Conservation (phyloP, 2,797 vertebrate genomes). For the Acrocephalus scirpaceus region DNA sequence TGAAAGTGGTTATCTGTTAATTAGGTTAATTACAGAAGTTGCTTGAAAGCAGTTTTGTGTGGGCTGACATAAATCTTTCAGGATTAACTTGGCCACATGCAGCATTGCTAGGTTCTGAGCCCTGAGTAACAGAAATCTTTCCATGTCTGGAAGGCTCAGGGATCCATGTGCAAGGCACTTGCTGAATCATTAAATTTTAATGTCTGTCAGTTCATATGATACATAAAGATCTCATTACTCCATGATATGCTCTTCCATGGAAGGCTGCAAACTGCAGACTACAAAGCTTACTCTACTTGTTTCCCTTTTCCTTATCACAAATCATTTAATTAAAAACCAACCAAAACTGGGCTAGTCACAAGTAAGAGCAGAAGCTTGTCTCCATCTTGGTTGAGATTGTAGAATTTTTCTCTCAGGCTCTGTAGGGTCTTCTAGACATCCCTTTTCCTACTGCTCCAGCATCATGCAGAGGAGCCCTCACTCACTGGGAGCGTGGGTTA, state of each 20-base stretch:
- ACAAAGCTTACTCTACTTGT: background rate
- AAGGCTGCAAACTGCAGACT: background rate
- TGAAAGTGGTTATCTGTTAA: background rate
- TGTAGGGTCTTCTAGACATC: background rate
- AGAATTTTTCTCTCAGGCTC: background rate
- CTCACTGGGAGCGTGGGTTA: background rate
- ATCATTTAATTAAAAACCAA: background rate
- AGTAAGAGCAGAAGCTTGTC: background rate
- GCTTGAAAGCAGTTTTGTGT: background rate
- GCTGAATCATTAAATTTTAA: background rate
- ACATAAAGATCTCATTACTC: background rate
- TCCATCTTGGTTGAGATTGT: background rate
- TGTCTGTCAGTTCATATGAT: background rate
- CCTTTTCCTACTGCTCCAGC: background rate
- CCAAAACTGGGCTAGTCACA: background rate
- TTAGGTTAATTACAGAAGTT: conserved; percentile 1
- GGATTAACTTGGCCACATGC: background rate
- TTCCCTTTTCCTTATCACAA: background rate
- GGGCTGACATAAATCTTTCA: background rate
- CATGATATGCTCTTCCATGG: background rate
- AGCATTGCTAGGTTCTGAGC: background rate
- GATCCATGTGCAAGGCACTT: background rate
- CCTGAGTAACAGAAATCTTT: background rate
- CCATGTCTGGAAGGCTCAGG: background rate
- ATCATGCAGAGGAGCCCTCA: background rate